phyloP scores from a whole-genome alignment of 2,888 invertebrate species.

The Ophion costatus region DNA sequence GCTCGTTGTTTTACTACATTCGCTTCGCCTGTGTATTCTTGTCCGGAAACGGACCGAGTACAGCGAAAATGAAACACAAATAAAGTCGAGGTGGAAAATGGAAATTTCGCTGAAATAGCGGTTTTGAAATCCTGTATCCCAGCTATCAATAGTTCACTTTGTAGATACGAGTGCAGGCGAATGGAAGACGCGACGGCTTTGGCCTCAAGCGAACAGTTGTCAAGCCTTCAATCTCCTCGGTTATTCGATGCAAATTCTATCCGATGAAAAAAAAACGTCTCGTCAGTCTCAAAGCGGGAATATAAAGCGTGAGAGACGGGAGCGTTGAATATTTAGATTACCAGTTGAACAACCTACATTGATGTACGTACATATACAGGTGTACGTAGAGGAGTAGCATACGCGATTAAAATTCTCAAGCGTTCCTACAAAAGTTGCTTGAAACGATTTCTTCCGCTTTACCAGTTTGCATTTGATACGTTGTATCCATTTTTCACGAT shows the following conservation, averaged over 20 bases:
- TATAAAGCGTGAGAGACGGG: not conserved
- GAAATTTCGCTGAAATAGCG: conserved; percentile 21
- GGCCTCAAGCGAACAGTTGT: conserved; percentile 30
- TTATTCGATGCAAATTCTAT: conserved; percentile 31
- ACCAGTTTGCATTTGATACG: not conserved
- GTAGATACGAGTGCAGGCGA: conserved; percentile 1
- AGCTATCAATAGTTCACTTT: conserved; percentile 17
- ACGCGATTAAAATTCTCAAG: not conserved
- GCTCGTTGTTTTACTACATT: not conserved
- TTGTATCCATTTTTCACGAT: not conserved
- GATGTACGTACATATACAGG: not conserved
- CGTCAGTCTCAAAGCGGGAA: conserved; percentile 5
- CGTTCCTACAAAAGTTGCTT: not conserved
- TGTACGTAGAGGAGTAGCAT: not conserved
- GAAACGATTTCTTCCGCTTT: conserved; percentile 3
- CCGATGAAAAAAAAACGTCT: conserved; percentile 6
- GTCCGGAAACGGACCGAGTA: not conserved
- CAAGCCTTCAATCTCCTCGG: conserved; percentile 23
- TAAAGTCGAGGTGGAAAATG: conserved; percentile 31
- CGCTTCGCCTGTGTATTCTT: not conserved
- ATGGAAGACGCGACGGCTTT: not conserved
- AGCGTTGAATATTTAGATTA: conserved; percentile 16
- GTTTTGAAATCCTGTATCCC: conserved; percentile 14
- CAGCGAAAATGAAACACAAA: conserved; percentile 6
- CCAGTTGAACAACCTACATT: conserved; percentile 12